These are phyloP conservation scores for Saturnia pavonia DNA, from an alignment of 2,888 invertebrate species.

Conservation along the genomic window DNA sequence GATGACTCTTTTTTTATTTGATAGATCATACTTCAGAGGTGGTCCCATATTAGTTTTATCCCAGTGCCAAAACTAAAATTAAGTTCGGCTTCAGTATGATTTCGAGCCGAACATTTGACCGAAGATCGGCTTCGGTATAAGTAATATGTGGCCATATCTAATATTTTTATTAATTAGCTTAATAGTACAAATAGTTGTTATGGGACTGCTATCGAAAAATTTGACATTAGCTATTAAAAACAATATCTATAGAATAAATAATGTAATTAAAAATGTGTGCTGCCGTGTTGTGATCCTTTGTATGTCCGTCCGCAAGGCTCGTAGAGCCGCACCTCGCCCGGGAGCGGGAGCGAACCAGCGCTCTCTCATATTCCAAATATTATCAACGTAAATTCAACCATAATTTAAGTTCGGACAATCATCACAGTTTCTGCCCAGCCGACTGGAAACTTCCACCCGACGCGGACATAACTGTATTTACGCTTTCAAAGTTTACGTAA, in stretches of 20 bases:
- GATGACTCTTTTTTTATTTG: no score
- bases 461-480: not conserved
- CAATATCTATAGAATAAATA: not conserved
- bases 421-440: not conserved
- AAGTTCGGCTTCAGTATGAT: no score
- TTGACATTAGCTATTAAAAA: not conserved
- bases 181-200: not conserved
- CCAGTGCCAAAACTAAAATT: no score
- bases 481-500: not conserved
- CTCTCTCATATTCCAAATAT: conserved; percentile 5
- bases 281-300: not conserved
- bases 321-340: not conserved
- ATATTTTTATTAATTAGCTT: not conserved
- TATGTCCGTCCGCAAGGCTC: not conserved
- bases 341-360: not conserved
- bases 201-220: not conserved
- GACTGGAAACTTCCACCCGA: not conserved
- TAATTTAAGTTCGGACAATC: conserved; percentile 4
- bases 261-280: not conserved
- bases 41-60: no score
- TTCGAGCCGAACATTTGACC: no score
- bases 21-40: no score
- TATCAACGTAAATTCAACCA: conserved; percentile 2
- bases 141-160: no score
- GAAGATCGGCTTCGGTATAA: no score